Percentiles rank a stretch among this genome's conserved stretches.
Evolutionary conservation across 2,113 vertebrate genomes (phyloP).

Genomic region (Dasyurus viverrinus): DNA sequence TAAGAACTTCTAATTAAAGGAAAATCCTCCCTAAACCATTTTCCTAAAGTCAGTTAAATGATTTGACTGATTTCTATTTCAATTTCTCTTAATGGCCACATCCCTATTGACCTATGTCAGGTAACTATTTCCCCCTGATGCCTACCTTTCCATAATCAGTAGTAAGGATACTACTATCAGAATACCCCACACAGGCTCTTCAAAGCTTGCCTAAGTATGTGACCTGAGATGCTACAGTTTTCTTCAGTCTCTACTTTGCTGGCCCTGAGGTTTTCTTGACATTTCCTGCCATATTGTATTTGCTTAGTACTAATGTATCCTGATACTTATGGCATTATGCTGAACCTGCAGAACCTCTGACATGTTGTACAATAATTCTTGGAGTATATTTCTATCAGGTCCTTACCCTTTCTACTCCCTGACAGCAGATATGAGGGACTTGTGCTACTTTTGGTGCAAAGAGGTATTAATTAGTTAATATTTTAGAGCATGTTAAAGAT

Average conservation of each 20-base stretch:
- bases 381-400: slow-evolving; percentile 50
- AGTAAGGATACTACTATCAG: not conserved
- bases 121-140: not conserved
- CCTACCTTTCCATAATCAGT: not conserved
- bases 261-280: slow-evolving; percentile 37
- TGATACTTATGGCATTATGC: slow-evolving; percentile 57
- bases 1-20: not conserved
- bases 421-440: not conserved
- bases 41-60: not conserved
- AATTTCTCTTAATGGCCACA: not conserved
- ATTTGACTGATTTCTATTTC: not conserved
- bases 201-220: not conserved
- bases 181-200: not conserved
- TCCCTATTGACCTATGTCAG: not conserved
- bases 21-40: not conserved
- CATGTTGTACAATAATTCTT: slow-evolving; percentile 16
- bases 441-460: slow-evolving; percentile 51
- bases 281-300: slow-evolving; percentile 64
- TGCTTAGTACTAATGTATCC: slow-evolving; percentile 46
- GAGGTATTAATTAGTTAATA: slow-evolving; percentile 50
- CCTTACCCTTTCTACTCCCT: not conserved
- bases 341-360: slow-evolving; percentile 52
- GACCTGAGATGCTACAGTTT: not conserved
- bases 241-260: not conserved
- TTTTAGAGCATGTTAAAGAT: slow-evolving; percentile 55